phyloP scores from a whole-genome alignment of 2,888 invertebrate genomes.

The Halictus ligatus region DNA sequence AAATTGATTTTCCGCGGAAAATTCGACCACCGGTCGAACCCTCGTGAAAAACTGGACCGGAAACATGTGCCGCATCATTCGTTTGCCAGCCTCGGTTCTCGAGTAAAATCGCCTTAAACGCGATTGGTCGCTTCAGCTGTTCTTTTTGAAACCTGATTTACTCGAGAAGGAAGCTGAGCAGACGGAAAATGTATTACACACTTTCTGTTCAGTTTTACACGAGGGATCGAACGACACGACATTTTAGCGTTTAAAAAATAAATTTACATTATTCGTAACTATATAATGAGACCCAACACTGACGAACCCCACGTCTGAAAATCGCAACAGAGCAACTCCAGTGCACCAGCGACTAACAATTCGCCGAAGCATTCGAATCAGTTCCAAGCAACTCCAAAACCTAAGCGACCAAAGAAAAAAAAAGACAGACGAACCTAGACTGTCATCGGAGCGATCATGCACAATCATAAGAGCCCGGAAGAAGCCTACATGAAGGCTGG shows the following conservation, averaged over 20 bases:
- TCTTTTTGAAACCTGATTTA: background rate
- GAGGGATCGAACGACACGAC: background rate
- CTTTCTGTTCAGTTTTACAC: background rate
- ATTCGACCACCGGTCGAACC: background rate
- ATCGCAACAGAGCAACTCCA: background rate
- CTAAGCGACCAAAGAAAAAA: too few relatives aligned
- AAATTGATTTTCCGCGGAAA: background rate
- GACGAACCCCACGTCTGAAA: background rate
- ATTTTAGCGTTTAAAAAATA: background rate
- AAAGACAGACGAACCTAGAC: background rate
- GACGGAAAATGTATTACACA: background rate
- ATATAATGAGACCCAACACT: background rate
- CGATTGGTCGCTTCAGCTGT: too few relatives aligned
- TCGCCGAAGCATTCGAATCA: background rate
- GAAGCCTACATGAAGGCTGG: background rate
- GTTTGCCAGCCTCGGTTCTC: too few relatives aligned
- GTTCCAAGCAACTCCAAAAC: slow-evolving; percentile 2
- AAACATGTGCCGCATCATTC: background rate
- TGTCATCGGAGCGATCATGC: background rate
- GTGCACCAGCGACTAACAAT: slow-evolving; percentile 15
- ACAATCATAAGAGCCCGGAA: background rate
- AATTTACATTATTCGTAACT: background rate
- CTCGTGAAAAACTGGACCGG: background rate
- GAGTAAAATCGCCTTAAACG: background rate
- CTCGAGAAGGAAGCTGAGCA: background rate